Evolutionary conservation across 2,888 invertebrate species (phyloP).

Genomic region (Listrodromus nycthemerus): DNA sequence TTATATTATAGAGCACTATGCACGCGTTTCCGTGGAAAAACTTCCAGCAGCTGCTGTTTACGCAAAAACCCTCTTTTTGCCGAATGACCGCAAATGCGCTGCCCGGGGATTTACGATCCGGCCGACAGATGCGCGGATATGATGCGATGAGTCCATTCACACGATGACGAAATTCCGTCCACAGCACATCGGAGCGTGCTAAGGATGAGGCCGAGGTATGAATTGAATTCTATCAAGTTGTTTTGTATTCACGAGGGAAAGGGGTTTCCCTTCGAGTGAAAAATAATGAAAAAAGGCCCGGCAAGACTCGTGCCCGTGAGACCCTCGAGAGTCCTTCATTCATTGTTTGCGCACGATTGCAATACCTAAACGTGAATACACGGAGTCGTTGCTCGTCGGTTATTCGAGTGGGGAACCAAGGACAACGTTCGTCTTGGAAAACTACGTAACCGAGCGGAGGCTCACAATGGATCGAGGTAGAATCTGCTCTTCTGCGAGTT

Average conservation of each 20-base stretch:
- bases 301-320: conserved; percentile 1
- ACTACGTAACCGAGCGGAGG: not conserved
- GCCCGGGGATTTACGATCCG: conserved; percentile 27
- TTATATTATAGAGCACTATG: conserved; percentile 41
- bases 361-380: not conserved
- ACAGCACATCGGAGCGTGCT: not conserved
- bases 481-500: not conserved
- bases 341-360: not conserved
- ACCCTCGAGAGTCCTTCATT: conserved; percentile 3
- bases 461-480: not conserved
- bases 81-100: conserved; percentile 51
- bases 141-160: conserved; percentile 11
- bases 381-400: conserved; percentile 6
- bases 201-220: not conserved
- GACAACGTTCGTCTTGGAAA: not conserved
- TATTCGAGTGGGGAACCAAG: conserved; percentile 10
- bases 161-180: conserved; percentile 51
- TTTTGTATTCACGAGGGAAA: conserved; percentile 14
- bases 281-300: not conserved
- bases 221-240: conserved; percentile 21
- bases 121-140: conserved; percentile 60
- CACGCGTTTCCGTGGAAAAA: conserved; percentile 62
- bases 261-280: conserved; percentile 12
- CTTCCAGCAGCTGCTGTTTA: conserved; percentile 76
- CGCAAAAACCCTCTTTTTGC: conserved; percentile 72